Conservation (phyloP, 2,797 vertebrate species). For the Acrocephalus scirpaceus region DNA sequence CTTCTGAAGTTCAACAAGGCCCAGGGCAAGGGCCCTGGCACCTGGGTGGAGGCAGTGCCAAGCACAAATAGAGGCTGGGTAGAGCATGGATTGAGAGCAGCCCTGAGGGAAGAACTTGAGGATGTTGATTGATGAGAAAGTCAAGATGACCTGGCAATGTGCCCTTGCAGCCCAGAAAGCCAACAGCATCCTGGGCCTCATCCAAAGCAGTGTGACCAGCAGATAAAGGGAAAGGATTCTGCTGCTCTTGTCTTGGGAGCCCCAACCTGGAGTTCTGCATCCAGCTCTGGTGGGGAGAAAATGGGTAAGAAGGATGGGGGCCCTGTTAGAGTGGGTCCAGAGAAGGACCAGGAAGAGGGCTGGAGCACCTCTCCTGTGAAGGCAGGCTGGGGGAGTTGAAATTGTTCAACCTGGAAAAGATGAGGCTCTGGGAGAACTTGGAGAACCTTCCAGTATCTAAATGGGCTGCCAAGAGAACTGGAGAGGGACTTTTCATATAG, state of each 20-base stretch:
- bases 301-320: neutral
- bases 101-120: neutral
- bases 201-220: neutral
- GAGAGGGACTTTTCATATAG: neutral
- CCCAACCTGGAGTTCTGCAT: neutral
- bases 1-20: neutral
- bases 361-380: neutral
- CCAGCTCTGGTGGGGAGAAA: neutral
- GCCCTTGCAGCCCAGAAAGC: neutral
- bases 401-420: neutral
- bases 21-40: neutral
- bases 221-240: neutral
- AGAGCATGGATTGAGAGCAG: neutral
- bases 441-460: neutral
- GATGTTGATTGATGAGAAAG: neutral
- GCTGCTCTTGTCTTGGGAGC: neutral
- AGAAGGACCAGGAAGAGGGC: neutral
- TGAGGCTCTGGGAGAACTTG: neutral
- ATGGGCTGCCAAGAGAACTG: neutral
- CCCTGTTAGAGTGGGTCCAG: neutral
- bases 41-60: neutral
- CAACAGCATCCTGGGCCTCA: neutral
- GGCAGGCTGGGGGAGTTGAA: neutral
- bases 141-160: neutral
- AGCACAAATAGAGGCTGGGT: neutral